Conservation (phyloP, 2,797 vertebrate species). For the Hozukius guyotensis region DNA sequence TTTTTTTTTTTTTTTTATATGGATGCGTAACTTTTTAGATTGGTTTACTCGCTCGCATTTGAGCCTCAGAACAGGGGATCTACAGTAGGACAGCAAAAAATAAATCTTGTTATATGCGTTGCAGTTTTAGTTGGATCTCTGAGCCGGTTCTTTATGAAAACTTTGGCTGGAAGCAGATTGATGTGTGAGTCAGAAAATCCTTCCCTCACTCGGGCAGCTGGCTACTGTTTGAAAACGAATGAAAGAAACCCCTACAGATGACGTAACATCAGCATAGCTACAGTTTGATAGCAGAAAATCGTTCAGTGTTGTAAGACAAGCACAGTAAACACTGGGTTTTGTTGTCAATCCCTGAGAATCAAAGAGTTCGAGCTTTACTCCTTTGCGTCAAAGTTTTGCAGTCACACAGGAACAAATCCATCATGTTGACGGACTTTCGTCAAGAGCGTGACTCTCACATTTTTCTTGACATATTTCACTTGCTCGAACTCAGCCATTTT, state of each 20-base stretch:
- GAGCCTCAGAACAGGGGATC: neutral
- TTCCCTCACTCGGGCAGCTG: constrained; percentile 43
- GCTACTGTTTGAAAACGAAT: constrained; percentile 48
- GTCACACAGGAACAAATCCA: constrained; percentile 7
- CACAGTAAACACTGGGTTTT: constrained; percentile 39
- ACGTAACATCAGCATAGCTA: constrained; percentile 20
- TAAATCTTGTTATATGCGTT: constrained; percentile 25
- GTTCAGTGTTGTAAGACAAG: constrained; percentile 21
- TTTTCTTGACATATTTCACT: neutral
- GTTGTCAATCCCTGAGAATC: constrained; percentile 17
- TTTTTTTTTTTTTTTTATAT: neutral
- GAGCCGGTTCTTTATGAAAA: constrained; percentile 32
- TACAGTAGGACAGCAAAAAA: neutral
- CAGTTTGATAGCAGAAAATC: constrained; percentile 33
- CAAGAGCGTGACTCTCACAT: neutral
- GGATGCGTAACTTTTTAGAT: neutral
- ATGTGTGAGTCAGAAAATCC: constrained; percentile 46
- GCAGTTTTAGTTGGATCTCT: constrained; percentile 15
- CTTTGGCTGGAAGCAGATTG: constrained; percentile 34
- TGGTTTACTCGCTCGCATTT: neutral
- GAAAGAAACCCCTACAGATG: constrained; percentile 25
- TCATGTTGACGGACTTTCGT: constrained; percentile 10
- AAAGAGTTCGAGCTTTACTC: constrained; percentile 21
- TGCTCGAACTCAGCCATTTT: neutral
- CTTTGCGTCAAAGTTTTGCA: constrained; percentile 24